Percentiles rank a stretch among this genome's conserved stretches.
Conservation (phyloP, 1,140 invertebrate species). For the Conus ventricosus region DNA sequence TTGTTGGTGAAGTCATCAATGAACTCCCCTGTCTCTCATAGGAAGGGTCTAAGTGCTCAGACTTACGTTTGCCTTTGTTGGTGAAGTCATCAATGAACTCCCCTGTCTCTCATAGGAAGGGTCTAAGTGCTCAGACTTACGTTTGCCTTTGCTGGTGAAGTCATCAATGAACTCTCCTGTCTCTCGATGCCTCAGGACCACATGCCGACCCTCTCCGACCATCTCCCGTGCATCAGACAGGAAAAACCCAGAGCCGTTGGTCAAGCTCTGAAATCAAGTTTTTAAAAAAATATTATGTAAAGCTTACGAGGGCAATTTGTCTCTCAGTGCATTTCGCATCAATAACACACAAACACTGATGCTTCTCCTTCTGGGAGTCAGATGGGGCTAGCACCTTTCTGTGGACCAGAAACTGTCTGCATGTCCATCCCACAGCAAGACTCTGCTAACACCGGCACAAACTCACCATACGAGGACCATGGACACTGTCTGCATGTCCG, state of each 20-base stretch:
- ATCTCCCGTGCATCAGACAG: constrained; percentile 57
- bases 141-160: constrained; percentile 67
- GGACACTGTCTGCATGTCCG: too few relatives aligned
- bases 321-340: neutral
- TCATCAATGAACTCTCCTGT: constrained; percentile 70
- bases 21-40: constrained; percentile 54
- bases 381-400: too few relatives aligned
- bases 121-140: constrained; percentile 40
- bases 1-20: constrained; percentile 70
- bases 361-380: too few relatives aligned
- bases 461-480: too few relatives aligned
- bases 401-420: too few relatives aligned
- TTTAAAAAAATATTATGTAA: neutral
- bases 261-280: constrained; percentile 64
- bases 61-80: constrained; percentile 63
- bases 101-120: constrained; percentile 23
- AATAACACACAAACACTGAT: too few relatives aligned
- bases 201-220: constrained; percentile 60
- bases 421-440: too few relatives aligned
- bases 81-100: constrained; percentile 72
- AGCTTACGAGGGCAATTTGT: neutral
- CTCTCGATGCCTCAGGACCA: constrained; percentile 66
- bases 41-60: too few relatives aligned
- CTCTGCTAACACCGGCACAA: too few relatives aligned
- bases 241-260: constrained; percentile 71